phyloP scores from a whole-genome alignment of 1,140 invertebrate species.

The Elysia chlorotica region DNA sequence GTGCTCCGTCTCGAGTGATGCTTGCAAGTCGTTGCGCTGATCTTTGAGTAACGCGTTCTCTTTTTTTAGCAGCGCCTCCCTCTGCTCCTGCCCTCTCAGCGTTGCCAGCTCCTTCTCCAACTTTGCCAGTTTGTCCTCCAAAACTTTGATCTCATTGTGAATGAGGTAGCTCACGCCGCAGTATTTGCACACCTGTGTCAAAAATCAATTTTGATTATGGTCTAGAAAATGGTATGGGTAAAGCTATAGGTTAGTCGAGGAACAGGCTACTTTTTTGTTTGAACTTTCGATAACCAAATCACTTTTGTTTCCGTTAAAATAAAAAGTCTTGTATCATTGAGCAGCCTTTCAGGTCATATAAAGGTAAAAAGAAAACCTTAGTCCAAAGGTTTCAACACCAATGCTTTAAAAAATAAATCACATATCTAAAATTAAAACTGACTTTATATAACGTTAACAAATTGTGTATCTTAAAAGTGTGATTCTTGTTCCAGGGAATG shows the following conservation, averaged over 20 bases:
- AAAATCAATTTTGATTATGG: not conserved
- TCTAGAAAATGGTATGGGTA: not conserved
- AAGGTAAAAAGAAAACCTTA: not conserved
- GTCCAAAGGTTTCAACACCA: no score
- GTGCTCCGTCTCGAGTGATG: not conserved
- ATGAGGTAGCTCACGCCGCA: slow-evolving; percentile 62
- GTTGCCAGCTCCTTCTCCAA: slow-evolving; percentile 43
- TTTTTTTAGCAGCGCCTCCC: slow-evolving; percentile 38
- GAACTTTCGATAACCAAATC: not conserved
- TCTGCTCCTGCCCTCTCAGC: slow-evolving; percentile 38
- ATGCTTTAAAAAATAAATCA: no score
- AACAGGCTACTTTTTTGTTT: not conserved
- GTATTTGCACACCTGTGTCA: slow-evolving; percentile 49
- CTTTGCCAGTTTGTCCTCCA: slow-evolving; percentile 52
- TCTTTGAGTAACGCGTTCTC: slow-evolving; percentile 23
- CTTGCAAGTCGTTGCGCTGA: not conserved
- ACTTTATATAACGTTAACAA: no score
- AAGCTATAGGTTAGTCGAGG: not conserved
- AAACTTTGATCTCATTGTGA: slow-evolving; percentile 59
- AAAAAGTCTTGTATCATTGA: no score
- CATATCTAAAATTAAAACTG: no score
- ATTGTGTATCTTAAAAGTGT: no score
- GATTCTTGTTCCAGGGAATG: no score
- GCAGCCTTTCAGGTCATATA: not conserved
- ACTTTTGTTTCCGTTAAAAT: not conserved